A percentile compares a stretch with the other conserved stretches of the same genome.
Conservation (phyloP, 2,888 invertebrate species). For the Acrobasis consociella region DNA sequence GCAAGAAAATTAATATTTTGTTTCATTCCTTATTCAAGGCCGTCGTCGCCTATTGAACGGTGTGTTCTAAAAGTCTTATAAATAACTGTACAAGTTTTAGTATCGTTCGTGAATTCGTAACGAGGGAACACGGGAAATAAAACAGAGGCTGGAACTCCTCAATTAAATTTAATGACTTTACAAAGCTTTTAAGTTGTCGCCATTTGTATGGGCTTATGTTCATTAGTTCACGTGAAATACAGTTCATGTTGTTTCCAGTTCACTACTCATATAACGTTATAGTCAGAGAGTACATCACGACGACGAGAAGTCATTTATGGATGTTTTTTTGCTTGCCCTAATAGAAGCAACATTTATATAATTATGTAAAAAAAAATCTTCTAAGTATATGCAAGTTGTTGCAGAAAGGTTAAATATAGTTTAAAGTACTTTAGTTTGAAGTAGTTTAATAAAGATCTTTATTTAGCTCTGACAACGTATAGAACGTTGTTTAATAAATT, state of each 20-base stretch:
- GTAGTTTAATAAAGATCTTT: too few species aligned
- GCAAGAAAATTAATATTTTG: not conserved
- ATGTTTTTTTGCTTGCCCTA: too few species aligned
- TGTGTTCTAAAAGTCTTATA: slow-evolving; percentile 8
- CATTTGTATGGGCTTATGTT: slow-evolving; percentile 23
- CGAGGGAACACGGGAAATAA: slow-evolving; percentile 22
- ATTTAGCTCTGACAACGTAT: too few species aligned
- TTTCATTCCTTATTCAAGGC: not conserved
- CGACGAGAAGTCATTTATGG: too few species aligned
- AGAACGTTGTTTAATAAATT: too few species aligned
- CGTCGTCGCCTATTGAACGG: not conserved
- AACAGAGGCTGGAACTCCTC: slow-evolving; percentile 22
- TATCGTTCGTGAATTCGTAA: slow-evolving; percentile 22
- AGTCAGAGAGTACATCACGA: too few species aligned
- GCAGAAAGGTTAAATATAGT: too few species aligned
- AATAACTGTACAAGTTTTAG: slow-evolving; percentile 21
- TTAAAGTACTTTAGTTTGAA: too few species aligned
- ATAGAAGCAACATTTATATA: too few species aligned
- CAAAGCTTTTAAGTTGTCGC: slow-evolving; percentile 24
- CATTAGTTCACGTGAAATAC: slow-evolving; percentile 17
- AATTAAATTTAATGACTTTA: slow-evolving; percentile 24
- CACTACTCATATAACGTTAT: not conserved
- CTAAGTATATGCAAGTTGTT: too few species aligned
- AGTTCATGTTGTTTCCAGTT: slow-evolving; percentile 9
- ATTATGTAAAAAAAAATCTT: too few species aligned